phyloP scores from a whole-genome alignment of 1,140 invertebrate genomes.

The Cylas formicarius region DNA sequence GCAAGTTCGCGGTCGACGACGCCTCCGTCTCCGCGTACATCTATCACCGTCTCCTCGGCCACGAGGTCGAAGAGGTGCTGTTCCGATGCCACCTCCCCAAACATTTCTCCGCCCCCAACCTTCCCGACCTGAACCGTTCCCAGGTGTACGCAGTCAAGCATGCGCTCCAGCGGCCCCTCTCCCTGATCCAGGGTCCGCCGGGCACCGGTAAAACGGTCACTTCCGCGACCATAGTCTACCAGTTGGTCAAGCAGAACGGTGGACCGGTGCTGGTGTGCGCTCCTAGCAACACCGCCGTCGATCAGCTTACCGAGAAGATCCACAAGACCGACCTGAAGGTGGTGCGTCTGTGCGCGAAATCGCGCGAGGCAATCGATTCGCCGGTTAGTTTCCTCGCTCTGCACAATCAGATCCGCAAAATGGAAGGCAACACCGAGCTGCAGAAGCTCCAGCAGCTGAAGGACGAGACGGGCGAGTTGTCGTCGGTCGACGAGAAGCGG shows the following conservation, averaged over 20 bases:
- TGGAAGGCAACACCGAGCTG: slow-evolving; percentile 85
- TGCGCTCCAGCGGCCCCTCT: slow-evolving; percentile 92
- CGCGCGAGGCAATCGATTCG: slow-evolving; percentile 95
- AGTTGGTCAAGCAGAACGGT: slow-evolving; percentile 89
- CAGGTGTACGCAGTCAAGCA: slow-evolving; percentile 99
- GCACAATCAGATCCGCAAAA: slow-evolving; percentile 94
- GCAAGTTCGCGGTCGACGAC: slow-evolving; percentile 95
- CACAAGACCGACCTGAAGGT: slow-evolving; percentile 92
- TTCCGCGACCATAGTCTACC: slow-evolving; percentile 98
- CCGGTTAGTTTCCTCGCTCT: slow-evolving; percentile 94
- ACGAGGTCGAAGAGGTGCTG: slow-evolving; percentile 93
- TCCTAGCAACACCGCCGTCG: slow-evolving; percentile 98
- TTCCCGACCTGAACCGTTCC: slow-evolving; percentile 95
- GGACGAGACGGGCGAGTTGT: slow-evolving; percentile 94
- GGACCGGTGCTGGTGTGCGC: slow-evolving; percentile 97
- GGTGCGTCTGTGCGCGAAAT: slow-evolving; percentile 82
- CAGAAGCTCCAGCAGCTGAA: slow-evolving; percentile 95
- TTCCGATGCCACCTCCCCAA: slow-evolving; percentile 88
- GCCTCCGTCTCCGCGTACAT: slow-evolving; percentile 95
- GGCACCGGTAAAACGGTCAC: slow-evolving; percentile 99
- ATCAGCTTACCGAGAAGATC: slow-evolving; percentile 98
- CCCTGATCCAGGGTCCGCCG: slow-evolving; percentile 87
- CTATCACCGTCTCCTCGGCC: slow-evolving; percentile 92
- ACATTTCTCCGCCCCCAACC: slow-evolving; percentile 92
- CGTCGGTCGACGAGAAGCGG: slow-evolving; percentile 87